Base-by-base conservation (phyloP, 2,888 invertebrate genomes). In the Caenorhabditis plicata region DNA sequence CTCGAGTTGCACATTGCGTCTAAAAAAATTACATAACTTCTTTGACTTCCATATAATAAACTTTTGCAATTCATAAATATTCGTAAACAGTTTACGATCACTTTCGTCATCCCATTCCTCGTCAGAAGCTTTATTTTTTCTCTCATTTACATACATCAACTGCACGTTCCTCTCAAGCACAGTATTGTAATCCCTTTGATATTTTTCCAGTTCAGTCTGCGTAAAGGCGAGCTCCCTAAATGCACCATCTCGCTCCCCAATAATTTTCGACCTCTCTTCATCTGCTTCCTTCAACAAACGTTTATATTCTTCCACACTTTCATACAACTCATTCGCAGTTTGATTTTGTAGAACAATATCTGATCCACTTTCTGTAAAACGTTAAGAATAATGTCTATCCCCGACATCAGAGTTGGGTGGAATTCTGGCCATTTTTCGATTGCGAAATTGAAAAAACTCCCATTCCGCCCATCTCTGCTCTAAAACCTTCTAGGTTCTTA, bases 151-250 rank as follows among this genome's bases (percentile, higher is more conserved):
- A 25, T 45, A 64, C 54, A 58, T 40, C 32, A 64, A 23, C 15
- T 64, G 49, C 4, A 46, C 48, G 26, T 60, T 52, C 26, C 58
- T 31, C 33, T 49, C 49, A 9, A 26, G 32, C 11, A 64, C 27
- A 9, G 54, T 44, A 19, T 55, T 46, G 22, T 41, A 61, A 38
- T 74, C 72, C 32, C 71, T 25, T 26, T 74, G 74, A 49, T 55
- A 67, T 39, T 62, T 70, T 35, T 72, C 68, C n/a, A 75, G 41
- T 46, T 76, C 76, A 4, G 70, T 67, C 40, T 64, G 63, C 0
- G 69, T 70, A 43, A 73, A 76, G 1, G 71, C 64, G 32, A 75
- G 51, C 36, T 76, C 75, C 11, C 74, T 52, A 17, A 49, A 49
- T 19, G 69, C 68, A 7, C 40, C 23, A 29, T 69, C 65, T 32